Percentiles rank a stretch among this genome's conserved stretches.
These are phyloP conservation scores for Paramisgurnus dabryanus DNA, from an alignment of 2,113 vertebrate genomes.

Conservation along the genomic window DNA sequence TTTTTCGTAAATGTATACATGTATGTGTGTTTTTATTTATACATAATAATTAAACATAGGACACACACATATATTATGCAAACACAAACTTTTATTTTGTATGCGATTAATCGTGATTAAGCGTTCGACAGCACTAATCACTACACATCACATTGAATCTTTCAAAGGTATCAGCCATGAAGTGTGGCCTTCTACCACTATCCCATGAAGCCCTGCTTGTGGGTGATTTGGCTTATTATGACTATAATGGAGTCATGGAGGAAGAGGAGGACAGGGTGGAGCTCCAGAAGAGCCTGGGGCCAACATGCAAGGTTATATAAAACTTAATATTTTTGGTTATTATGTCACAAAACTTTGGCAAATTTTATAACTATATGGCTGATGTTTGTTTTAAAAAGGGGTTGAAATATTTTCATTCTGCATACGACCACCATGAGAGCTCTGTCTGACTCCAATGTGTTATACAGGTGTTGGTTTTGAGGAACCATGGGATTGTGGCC, in stretches of 20 bases:
- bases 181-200: constrained; percentile 87
- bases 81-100: too few species aligned
- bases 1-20: too few species aligned
- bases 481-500: constrained; percentile 93
- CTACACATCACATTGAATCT: neutral
- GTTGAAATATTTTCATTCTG: neutral
- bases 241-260: constrained; percentile 90
- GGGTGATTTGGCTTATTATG: constrained; percentile 88
- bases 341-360: too few species aligned
- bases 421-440: neutral
- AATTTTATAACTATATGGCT: too few species aligned
- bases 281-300: constrained; percentile 93
- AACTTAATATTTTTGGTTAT: neutral
- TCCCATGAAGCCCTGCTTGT: constrained; percentile 92
- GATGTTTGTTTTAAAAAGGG: too few species aligned
- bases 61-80: too few species aligned
- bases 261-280: constrained; percentile 88
- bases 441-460: neutral
- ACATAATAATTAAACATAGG: too few species aligned
- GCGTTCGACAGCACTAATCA: neutral
- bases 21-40: too few species aligned
- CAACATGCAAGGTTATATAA: constrained; percentile 88
- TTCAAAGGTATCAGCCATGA: constrained; percentile 92
- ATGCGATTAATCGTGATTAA: too few species aligned
- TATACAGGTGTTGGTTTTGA: constrained; percentile 88